A percentile compares a stretch with the other conserved stretches of the same genome.
These are phyloP conservation scores for Oreohelix idahoensis DNA, from an alignment of 1,140 invertebrate genomes.

Conservation along the genomic window DNA sequence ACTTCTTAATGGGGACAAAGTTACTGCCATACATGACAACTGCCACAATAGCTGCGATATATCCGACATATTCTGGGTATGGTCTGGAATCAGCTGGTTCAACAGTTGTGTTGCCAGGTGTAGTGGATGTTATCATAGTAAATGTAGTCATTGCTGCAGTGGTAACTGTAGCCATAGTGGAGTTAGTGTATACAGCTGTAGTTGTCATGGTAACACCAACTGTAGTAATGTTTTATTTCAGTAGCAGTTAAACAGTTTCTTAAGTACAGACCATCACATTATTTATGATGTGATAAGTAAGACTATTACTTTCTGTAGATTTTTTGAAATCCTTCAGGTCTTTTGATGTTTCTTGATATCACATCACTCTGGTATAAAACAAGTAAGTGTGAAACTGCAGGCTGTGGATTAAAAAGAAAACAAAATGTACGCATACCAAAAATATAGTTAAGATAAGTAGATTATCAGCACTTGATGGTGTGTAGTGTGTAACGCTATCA, in stretches of 20 bases:
- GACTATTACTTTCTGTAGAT: no score
- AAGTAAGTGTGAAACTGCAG: no score
- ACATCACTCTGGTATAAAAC: no score
- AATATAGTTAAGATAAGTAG: no score
- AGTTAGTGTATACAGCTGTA: background rate
- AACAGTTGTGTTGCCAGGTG: background rate
- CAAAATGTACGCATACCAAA: no score
- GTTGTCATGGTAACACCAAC: background rate
- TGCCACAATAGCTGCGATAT: conserved; percentile 63
- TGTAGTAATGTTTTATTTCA: background rate
- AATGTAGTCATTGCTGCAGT: background rate
- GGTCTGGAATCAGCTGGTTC: background rate
- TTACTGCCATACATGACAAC: conserved; percentile 72
- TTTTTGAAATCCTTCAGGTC: no score
- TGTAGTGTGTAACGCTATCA: no score
- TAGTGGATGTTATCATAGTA: background rate
- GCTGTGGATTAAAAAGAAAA: no score
- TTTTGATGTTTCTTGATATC: no score
- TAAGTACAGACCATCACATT: no score
- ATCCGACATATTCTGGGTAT: conserved; percentile 59
- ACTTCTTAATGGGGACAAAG: conserved; percentile 73
- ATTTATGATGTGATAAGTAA: no score
- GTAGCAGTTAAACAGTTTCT: background rate
- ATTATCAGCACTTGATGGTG: no score
- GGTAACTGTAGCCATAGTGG: background rate